phyloP scores from a whole-genome alignment of 2,113 vertebrate genomes.

The Colaptes auratus region DNA sequence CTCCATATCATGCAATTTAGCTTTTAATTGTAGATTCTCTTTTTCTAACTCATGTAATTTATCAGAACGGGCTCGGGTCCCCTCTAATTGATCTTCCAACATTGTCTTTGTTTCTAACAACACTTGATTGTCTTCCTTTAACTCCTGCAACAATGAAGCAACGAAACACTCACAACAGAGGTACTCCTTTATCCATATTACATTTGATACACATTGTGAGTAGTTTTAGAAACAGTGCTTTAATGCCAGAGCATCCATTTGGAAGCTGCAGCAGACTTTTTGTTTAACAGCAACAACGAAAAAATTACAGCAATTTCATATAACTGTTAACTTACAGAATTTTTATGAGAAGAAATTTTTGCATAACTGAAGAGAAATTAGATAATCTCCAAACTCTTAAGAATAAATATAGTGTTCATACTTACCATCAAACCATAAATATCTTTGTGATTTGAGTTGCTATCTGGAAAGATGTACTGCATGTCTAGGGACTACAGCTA shows the following conservation, averaged over 20 bases:
- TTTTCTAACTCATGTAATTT: constrained; percentile 97
- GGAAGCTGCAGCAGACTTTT: background rate
- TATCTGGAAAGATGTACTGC: background rate
- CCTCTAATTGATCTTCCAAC: constrained; percentile 95
- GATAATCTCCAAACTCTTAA: background rate
- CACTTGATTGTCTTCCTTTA: constrained; percentile 98
- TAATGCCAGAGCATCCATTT: background rate
- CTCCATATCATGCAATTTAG: constrained; percentile 95
- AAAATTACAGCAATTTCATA: background rate
- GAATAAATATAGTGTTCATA: background rate
- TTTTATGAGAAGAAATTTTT: background rate
- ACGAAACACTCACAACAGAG: background rate
- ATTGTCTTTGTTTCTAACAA: constrained; percentile 95
- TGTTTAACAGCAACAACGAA: background rate
- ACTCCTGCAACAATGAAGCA: constrained; percentile 81
- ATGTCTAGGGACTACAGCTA: background rate
- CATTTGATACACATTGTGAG: background rate
- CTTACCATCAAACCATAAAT: background rate
- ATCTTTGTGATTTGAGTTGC: background rate
- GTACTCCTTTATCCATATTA: background rate
- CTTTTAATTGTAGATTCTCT: constrained; percentile 94
- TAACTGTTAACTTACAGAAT: background rate
- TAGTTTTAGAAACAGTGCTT: background rate
- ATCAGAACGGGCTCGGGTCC: constrained; percentile 90
- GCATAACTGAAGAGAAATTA: background rate